Base-by-base conservation (phyloP, 2,797 vertebrate genomes). In the Danio kyathit region DNA sequence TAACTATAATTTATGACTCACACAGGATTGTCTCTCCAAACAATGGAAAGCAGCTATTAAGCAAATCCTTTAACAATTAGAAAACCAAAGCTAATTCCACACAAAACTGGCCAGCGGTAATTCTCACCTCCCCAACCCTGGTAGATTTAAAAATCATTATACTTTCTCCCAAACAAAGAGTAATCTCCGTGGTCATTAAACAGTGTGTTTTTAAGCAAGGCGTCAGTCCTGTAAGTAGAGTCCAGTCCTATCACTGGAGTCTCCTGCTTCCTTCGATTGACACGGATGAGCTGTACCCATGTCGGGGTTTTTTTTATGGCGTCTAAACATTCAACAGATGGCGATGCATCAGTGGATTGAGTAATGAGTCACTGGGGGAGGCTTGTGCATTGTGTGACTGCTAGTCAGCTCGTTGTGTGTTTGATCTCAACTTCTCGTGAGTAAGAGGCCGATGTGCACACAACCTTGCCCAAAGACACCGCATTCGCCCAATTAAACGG, bases 311-410 rank as follows among this genome's bases (percentile, higher is more conserved):
- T 84, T 63, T 79, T 51, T 75, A 65, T 78, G 69, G 60, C 67
- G 59, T 79, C 76, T 80, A 74, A 78, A 60, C 71, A 81, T 83
- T 75, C 80, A 87, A 79, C 82, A 83, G 82, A 87, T 86, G 83
- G 70, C 56, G 21, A 78, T 83, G 85, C 82, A 83, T 84, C 80
- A 85, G 59, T 79, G 66, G 70, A 80, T 78, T 79, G 85, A 83
- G 83, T 79, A 86, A 87, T 84, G 82, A 83, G 77, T 65, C 79
- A 82, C 80, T 64, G 54, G 49, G 82, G 80, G 76, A 80, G 73
- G 69, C 49, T 48, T 61, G 51, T 61, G 56, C 43, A 54, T 72
- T 64, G 43, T 70, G 65, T 67, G 48, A 74, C 63, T 46, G 59
- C 63, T 82, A 61, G 51, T 72, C 76, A 64, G 66, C 67, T 69